Base-by-base conservation (phyloP, 2,113 vertebrate genomes). In the Rhea americana region DNA sequence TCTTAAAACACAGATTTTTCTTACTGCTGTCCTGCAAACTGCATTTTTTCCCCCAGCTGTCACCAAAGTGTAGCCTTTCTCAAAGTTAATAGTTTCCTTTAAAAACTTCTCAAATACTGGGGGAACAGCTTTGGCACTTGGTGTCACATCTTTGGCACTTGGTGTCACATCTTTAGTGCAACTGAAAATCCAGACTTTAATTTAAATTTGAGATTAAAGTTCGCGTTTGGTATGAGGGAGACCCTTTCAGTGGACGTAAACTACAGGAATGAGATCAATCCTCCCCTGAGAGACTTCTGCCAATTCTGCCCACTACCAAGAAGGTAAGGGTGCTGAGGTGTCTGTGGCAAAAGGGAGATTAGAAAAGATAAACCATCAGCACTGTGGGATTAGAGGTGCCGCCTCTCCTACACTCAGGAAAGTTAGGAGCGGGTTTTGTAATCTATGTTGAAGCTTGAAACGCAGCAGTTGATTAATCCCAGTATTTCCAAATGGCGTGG, bases 121-220 rank as follows among this genome's bases (percentile, higher is more conserved):
- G 65, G 47, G 35, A 87, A 24, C 55, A 39, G 41, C 67, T 91
- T 82, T 91, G 87, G 70, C 45, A 1, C 62, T 58, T 62, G 13
- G 22, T 70, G 89, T 92, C 71, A 50, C 18, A 47, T 82, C 74
- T 82, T 58, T 18, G 87, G 70, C 45, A 1, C 62, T 58, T 62
- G 13, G 22, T 70, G 89, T 92, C 71, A 50, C 18, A 47, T 82
- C 74, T 82, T 58, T 18, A 37, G 4, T 70, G 55, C 28, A 53
- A 43, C 79, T 62, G 85, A 62, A 85, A 86, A 70, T 32, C 45
- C 0, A 1, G 11, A 12, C 16, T 25, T 20, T 95, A 85, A 67
- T 41, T 86, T 86, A 78, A 91, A 86, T 88, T 74, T 82, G 82
- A 82, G 50, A 50, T 53, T 51, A 32, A 78, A n/a, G 10, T 82